phyloP scores from a whole-genome alignment of 2,113 vertebrate species.

The Phycodurus eques region DNA sequence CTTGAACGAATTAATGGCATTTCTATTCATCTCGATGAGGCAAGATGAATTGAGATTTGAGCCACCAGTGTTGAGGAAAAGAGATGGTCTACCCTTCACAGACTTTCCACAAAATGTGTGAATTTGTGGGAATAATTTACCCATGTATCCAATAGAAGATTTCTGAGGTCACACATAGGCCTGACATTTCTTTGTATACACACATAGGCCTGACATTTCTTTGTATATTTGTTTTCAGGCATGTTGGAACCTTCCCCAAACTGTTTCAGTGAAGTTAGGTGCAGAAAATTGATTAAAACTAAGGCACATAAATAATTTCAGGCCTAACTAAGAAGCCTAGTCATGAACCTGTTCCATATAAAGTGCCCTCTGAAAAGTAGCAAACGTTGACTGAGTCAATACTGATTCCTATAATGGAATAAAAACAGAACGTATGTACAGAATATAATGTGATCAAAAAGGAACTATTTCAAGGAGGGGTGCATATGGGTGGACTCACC shows the following conservation, averaged over 20 bases:
- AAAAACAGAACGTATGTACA: not conserved
- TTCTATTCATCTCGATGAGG: no score
- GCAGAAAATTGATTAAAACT: not conserved
- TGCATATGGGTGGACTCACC: conserved; percentile 71
- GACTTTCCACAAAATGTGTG: not conserved
- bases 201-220: not conserved
- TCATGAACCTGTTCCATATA: not conserved
- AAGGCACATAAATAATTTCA: not conserved
- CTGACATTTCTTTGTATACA: not conserved
- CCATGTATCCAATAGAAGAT: not conserved
- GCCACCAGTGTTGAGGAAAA: no score
- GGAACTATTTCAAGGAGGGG: not conserved
- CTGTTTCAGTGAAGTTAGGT: not conserved
- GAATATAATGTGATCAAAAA: not conserved
- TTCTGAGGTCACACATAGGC: not conserved
- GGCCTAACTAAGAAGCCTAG: not conserved
- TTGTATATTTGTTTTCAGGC: no score
- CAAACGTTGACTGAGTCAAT: not conserved
- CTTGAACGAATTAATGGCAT: no score
- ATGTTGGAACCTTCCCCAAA: not conserved
- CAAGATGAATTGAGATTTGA: no score
- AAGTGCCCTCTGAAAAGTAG: not conserved
- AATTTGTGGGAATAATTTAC: not conserved
- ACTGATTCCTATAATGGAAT: not conserved
- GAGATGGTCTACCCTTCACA: no score